Evolutionary conservation across 2,888 invertebrate species (phyloP), one percentile per base, ranked within the genome.

Genomic region (Anthrax anthrax): DNA sequence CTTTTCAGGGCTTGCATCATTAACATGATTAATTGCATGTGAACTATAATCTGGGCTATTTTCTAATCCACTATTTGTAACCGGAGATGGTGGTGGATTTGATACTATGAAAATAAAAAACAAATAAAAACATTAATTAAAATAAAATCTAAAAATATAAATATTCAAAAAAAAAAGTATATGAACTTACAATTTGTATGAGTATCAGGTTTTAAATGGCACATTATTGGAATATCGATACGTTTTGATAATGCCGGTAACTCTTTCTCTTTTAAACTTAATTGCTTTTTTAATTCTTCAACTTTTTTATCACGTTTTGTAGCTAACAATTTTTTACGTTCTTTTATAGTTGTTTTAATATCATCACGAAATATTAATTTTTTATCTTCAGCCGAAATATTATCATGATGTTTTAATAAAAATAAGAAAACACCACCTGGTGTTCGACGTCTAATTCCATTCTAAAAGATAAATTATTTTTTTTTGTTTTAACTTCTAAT

Each of bases 341-440:
- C 72, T 47, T 76, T 73, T 41, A 69, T 71, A 6, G 67, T 66
- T 51, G 74, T 75, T 53, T 74, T 74, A 36, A 72, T 74, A 48
- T 84, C 83, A 45, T 80, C 78, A 8, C 63, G 70, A 62, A 87
- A 86, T 57, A 87, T 84, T 57, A 75, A 67, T 48, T 74, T 73
- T 54, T 77, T 73, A 66, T 80, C 77, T 52, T 77, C 79, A 53
- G 74, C 72, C 0, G 81, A 78, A 39, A 85, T 69, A 45, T 75
- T 74, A 43, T 75, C 72, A 53, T 84, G 78, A 50, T 79, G 75
- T 63, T 86, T 84, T 18, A 90, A 68, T n/a, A 90, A 70, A 62
- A 81, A 84, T 39, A 92, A 72, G 65, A 81, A 91, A 39, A 91
- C 79, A 18, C 91, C 91, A 13, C 91, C 91, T 0, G 90, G 81